Base-by-base conservation (phyloP, 2,888 invertebrate genomes). In the Argynnis bischoffii region DNA sequence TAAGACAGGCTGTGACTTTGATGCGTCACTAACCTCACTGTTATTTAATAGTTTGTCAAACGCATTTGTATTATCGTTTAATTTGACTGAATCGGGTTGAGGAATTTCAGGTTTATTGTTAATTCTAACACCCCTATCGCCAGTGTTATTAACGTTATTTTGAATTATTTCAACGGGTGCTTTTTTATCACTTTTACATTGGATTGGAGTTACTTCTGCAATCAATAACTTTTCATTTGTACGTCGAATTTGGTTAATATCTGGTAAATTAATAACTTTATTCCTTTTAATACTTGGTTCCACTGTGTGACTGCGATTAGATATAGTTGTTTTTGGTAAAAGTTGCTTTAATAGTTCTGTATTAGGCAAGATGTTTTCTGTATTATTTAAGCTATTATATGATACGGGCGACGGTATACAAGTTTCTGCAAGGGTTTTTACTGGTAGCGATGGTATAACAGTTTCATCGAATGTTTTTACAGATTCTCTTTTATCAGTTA, bases 151-250 rank as follows among this genome's bases (percentile, higher is more conserved):
- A 16, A 26, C 18, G 16, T 13, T 54, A n/a, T 31, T 13, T 35
- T 56, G 60, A 53, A 76, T 31, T 55, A 72, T 69, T 68, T 69
- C 63, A 18, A 75, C 73, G 3, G 75, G 69, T 16, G 70, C 72
- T 53, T 53, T 71, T 50, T 50, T 69, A 63, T 50, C 61, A 31
- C 46, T 71, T 31, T 69, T 72, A 8, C 78, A 61, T 71, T 78
- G 79, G 53, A 89, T 82, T 2, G 91, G 90, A 6, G 85, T 79
- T 0, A 90, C 85, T 80, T 89, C 86, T 2, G 87, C 89, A 18
- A 85, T 86, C 3, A 86, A 77, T 59, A 91, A 76, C n/a, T 79
- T 78, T 76, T 89, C 84, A 70, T 91, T 90, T 15, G 85, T 80
- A 15, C 81, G 80, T 18, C 88, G 81, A 51, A 89, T 81, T 73